Evolutionary conservation across 2,113 vertebrate species (phyloP).

Genomic region (Clupea harengus): DNA sequence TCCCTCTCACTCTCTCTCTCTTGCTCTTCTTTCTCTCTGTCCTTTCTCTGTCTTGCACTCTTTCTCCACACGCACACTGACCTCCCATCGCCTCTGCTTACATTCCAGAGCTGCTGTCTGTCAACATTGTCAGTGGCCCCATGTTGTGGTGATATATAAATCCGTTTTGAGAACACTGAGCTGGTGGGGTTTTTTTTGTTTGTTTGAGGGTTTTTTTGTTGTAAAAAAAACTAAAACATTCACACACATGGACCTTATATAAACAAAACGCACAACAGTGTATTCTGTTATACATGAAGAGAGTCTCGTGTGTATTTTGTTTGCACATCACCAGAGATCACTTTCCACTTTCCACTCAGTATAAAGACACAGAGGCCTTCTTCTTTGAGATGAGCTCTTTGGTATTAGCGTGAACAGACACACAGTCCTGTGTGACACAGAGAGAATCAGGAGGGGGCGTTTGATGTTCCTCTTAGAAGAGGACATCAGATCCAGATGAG

Average conservation of each 20-base stretch:
- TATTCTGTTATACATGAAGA: background rate
- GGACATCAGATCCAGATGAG: constrained; percentile 66
- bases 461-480: constrained; percentile 46
- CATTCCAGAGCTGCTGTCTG: background rate
- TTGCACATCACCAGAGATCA: background rate
- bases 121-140: background rate
- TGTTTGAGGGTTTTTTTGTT: background rate
- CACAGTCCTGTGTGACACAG: background rate
- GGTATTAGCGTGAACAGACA: background rate
- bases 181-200: background rate
- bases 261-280: background rate
- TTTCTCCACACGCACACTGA: background rate
- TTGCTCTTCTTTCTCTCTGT: background rate
- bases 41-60: background rate
- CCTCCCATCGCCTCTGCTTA: constrained; percentile 19
- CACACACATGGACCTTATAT: background rate
- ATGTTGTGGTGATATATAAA: background rate
- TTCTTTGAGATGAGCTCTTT: background rate
- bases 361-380: background rate
- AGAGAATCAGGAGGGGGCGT: constrained; percentile 41
- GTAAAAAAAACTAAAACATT: background rate
- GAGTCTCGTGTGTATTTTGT: background rate
- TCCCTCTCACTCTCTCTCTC: background rate
- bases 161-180: background rate
- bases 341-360: background rate